phyloP scores from a whole-genome alignment of 2,797 vertebrate genomes.

The Catamblyrhynchus diadema region DNA sequence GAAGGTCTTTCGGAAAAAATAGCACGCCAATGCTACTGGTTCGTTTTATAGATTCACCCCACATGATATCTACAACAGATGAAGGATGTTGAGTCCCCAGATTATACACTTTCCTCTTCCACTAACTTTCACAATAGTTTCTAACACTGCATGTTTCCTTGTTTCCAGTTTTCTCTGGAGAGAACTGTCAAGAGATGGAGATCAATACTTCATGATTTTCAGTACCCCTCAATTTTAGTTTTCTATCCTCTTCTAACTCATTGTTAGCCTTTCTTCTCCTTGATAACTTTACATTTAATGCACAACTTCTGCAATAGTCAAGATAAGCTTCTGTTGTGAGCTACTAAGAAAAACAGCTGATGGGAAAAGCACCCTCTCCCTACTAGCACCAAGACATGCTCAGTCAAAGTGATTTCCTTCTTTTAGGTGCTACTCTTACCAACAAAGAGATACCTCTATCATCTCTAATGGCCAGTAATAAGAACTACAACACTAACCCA shows the following conservation, averaged over 20 bases:
- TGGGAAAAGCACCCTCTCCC: not conserved
- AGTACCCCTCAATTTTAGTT: not conserved
- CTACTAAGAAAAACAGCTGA: not conserved
- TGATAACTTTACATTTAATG: not conserved
- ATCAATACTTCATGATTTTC: not conserved
- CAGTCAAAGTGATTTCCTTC: not conserved
- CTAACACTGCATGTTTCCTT: not conserved
- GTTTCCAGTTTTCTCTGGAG: not conserved
- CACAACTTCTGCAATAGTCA: not conserved
- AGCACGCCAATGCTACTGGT: not conserved
- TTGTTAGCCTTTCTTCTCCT: not conserved
- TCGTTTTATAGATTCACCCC: not conserved
- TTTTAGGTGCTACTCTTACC: not conserved
- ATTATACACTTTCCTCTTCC: not conserved
- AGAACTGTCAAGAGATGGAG: not conserved
- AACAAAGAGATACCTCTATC: not conserved
- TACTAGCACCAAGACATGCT: not conserved
- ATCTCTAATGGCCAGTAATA: not conserved
- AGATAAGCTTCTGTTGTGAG: not conserved
- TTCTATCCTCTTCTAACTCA: not conserved
- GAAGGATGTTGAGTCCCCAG: not conserved
- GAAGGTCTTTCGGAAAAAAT: not conserved
- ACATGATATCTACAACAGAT: not conserved
- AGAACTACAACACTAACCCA: not conserved
- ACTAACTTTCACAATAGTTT: not conserved